phyloP scores from a whole-genome alignment of 1,140 invertebrate genomes.

The Aphis gossypii region DNA sequence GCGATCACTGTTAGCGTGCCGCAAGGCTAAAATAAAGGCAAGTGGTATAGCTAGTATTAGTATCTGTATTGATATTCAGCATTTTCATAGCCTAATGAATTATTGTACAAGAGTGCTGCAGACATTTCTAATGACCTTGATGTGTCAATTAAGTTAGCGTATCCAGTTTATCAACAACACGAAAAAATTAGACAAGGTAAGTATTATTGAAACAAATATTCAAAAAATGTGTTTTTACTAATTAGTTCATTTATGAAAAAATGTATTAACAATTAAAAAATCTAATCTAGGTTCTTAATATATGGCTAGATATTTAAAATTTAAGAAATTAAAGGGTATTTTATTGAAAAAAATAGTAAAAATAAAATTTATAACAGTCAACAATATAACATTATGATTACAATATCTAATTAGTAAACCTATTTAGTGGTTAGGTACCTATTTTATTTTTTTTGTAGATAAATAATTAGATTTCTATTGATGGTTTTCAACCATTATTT shows the following conservation, averaged over 20 bases:
- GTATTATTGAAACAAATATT: slow-evolving; percentile 13
- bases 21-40: slow-evolving; percentile 67
- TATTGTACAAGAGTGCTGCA: slow-evolving; percentile 62
- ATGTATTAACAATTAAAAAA: background rate
- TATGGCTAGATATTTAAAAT: background rate
- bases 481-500: too few relatives aligned
- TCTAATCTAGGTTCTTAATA: too few relatives aligned
- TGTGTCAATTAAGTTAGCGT: slow-evolving; percentile 45
- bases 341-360: background rate
- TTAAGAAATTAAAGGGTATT: background rate
- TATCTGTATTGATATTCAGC: slow-evolving; percentile 42
- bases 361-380: too few relatives aligned
- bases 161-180: slow-evolving; percentile 58
- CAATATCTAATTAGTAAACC: too few relatives aligned
- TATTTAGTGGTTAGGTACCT: too few relatives aligned
- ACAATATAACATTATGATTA: too few relatives aligned
- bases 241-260: background rate
- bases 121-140: slow-evolving; percentile 61
- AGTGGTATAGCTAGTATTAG: slow-evolving; percentile 5
- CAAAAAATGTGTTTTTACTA: background rate
- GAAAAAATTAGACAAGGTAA: slow-evolving; percentile 61
- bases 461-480: too few relatives aligned
- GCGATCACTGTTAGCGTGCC: slow-evolving; percentile 68
- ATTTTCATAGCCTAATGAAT: slow-evolving; percentile 63
- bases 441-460: too few relatives aligned